Evolutionary conservation across 2,797 vertebrate genomes (phyloP).

Genomic region (Pagetopsis macropterus): DNA sequence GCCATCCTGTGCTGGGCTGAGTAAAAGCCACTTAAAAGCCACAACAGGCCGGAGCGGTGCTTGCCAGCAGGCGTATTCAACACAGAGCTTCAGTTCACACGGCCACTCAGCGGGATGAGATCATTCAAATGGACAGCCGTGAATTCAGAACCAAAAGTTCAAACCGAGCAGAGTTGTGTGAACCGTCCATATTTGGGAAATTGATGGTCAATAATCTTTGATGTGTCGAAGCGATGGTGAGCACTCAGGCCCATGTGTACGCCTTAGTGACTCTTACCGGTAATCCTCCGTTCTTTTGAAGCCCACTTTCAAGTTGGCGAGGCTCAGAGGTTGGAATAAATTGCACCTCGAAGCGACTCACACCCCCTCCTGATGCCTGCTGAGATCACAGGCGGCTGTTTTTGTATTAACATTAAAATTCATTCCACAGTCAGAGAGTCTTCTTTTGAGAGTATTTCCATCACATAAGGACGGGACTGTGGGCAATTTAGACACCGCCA

Average conservation of each 20-base stretch:
- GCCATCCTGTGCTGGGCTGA: slow-evolving; percentile 66
- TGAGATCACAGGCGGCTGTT: slow-evolving; percentile 84
- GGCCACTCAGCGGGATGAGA: slow-evolving; percentile 41
- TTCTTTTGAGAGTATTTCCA: slow-evolving; percentile 77
- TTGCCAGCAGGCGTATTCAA: slow-evolving; percentile 54
- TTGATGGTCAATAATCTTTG: slow-evolving; percentile 69
- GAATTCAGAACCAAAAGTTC: slow-evolving; percentile 43
- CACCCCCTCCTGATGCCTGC: slow-evolving; percentile 76
- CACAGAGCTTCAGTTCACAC: slow-evolving; percentile 55
- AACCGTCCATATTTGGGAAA: slow-evolving; percentile 52
- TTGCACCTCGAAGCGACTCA: slow-evolving; percentile 80
- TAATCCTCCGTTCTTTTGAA: slow-evolving; percentile 81
- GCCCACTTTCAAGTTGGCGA: slow-evolving; percentile 81
- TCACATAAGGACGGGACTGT: slow-evolving; percentile 70
- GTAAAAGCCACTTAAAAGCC: slow-evolving; percentile 67
- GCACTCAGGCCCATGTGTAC: slow-evolving; percentile 47
- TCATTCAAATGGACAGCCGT: slow-evolving; percentile 37
- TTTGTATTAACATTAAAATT: slow-evolving; percentile 85
- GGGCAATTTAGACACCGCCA: slow-evolving; percentile 64
- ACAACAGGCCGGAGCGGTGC: slow-evolving; percentile 41
- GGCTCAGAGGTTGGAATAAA: slow-evolving; percentile 81
- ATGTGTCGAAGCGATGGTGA: slow-evolving; percentile 59
- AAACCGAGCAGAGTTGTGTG: slow-evolving; percentile 39
- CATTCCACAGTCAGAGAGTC: slow-evolving; percentile 72
- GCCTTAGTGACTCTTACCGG: slow-evolving; percentile 66